Evolutionary conservation across 2,888 invertebrate genomes (phyloP).

Genomic region (Oligia fasciuncula): DNA sequence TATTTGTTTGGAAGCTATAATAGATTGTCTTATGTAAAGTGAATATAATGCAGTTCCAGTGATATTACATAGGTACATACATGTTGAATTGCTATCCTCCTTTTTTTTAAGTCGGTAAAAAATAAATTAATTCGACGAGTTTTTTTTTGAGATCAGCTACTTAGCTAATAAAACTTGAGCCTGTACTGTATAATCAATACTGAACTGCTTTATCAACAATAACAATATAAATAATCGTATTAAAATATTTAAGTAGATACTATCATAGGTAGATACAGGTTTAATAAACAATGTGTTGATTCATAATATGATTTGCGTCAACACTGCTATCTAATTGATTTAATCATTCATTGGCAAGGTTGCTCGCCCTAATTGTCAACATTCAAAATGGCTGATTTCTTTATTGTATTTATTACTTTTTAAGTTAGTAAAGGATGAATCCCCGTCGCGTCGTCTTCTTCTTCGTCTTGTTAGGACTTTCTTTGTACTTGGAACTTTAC

Average conservation of each 20-base stretch:
- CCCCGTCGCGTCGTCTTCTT: conserved; percentile 1
- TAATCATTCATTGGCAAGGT: neutral
- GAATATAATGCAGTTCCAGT: no score
- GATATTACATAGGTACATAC: no score
- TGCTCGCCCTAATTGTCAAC: neutral
- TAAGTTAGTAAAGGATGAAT: neutral
- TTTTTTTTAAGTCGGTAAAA: no score
- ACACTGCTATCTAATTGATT: conserved; percentile 14
- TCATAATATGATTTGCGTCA: conserved; percentile 16
- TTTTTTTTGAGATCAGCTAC: no score
- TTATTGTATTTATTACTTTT: neutral
- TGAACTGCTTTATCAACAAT: neutral
- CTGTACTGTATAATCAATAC: neutral
- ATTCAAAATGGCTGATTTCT: neutral
- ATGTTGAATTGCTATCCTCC: no score
- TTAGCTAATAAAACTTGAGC: no score
- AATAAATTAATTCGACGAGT: no score
- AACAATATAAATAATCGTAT: conserved; percentile 6
- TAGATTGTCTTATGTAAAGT: no score
- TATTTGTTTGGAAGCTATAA: no score
- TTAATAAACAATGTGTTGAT: conserved; percentile 18
- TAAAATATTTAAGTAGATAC: neutral
- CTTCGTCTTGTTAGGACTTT: neutral
- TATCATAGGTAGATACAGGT: neutral
- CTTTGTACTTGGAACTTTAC: conserved; percentile 11